phyloP scores from a whole-genome alignment of 2,113 vertebrate genomes.

The Colinus virginianus region DNA sequence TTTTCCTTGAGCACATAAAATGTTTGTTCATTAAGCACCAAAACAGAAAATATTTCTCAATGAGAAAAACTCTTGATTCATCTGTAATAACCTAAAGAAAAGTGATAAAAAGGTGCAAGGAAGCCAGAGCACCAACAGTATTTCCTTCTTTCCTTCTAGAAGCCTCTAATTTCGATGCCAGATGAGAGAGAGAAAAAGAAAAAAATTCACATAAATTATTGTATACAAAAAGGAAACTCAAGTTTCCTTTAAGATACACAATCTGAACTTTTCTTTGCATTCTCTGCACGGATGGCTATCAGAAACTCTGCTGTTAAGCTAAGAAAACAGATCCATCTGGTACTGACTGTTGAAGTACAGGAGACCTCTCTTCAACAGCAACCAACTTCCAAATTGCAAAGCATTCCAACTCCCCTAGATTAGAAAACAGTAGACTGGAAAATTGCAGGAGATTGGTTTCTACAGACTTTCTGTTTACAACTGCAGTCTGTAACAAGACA shows the following conservation, averaged over 20 bases:
- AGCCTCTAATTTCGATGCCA: background rate
- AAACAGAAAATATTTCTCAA: slow-evolving; percentile 37
- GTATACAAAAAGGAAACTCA: slow-evolving; percentile 1
- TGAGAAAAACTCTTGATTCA: slow-evolving; percentile 21
- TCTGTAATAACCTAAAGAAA: slow-evolving; percentile 35
- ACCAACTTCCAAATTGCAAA: slow-evolving; percentile 72
- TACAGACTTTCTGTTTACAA: slow-evolving; percentile 68
- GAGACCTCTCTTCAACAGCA: slow-evolving; percentile 60
- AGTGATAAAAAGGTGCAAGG: background rate
- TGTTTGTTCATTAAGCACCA: slow-evolving; percentile 35
- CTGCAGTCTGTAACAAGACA: slow-evolving; percentile 63
- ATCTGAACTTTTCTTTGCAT: slow-evolving; percentile 8
- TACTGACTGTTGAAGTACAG: slow-evolving; percentile 48
- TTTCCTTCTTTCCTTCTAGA: background rate
- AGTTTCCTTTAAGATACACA: background rate
- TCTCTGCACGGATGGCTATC: slow-evolving; percentile 13
- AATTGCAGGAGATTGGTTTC: slow-evolving; percentile 79
- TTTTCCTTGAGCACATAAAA: slow-evolving; percentile 31
- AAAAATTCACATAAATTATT: slow-evolving; percentile 19
- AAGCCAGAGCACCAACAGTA: background rate
- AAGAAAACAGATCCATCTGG: slow-evolving; percentile 61
- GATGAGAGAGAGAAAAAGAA: background rate
- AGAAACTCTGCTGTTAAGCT: slow-evolving; percentile 36
- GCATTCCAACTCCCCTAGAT: slow-evolving; percentile 66
- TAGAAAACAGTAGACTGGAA: slow-evolving; percentile 82